Evolutionary conservation across 1,140 invertebrate genomes (phyloP), one percentile per base, ranked within the genome.

Genomic region (Ylistrum balloti): DNA sequence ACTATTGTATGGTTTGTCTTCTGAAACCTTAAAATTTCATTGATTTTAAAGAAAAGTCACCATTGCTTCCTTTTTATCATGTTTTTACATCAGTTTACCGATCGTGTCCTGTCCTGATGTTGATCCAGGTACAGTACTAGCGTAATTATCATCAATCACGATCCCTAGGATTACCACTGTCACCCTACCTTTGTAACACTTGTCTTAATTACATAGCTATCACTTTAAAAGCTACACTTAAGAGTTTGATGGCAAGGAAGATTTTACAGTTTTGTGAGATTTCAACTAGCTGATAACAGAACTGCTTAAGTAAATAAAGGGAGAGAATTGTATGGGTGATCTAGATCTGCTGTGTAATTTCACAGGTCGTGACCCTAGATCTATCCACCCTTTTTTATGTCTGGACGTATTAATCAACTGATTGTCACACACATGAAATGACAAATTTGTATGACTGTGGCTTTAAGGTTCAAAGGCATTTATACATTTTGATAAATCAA

Each of bases 331-430:
- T 74, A 3, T 22, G 28, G n/a, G 22, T 22, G 22, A 28, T 28
- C n/a, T 74, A 74, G 17, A 74, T 74, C n/a, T 74, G 56, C 56
- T 74, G 56, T 74, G 56, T 74, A 74, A 74, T 74, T 74, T 28
- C 56, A 74, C 17, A 17, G n/a, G 56, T 74, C 56, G 56, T 74
- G n/a, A 28, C 56, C 56, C n/a, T 74, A 74, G n/a, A 74, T 74
- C 56, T 2, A n/a, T 74, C 22, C 56, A 5, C 56, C n/a, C 56
- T 74, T 5, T 74, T 74, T 45, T 17, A 45, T 9, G 20, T 45
- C 41, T 45, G 41, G 41, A 45, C 41, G 1, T 9, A 45, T 45
- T 45, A 38, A 45, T 45, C 41, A 45, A 45, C 17, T 17, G 17
- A 45, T 45, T 17, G 17, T 5, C 13, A 7, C 35, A 7, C 35